These are phyloP conservation scores for Cerastoderma edule DNA, from an alignment of 2,888 invertebrate genomes.

Conservation along the genomic window DNA sequence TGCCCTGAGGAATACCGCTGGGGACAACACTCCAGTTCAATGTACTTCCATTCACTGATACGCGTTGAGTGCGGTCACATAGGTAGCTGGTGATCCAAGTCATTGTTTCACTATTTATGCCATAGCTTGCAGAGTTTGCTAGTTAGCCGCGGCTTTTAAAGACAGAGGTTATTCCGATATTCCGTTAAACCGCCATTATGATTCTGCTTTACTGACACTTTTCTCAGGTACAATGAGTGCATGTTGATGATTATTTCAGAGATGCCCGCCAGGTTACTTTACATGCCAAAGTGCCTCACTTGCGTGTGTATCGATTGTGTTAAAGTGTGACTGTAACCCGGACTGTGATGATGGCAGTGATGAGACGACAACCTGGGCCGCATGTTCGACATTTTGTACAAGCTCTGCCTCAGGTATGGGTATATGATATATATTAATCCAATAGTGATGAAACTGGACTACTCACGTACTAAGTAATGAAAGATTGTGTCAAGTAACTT, in stretches of 20 bases:
- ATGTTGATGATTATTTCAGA: slow-evolving; percentile 27
- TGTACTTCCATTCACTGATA: too few species aligned
- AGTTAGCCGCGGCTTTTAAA: too few species aligned
- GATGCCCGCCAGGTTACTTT: slow-evolving; percentile 59
- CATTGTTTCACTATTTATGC: too few species aligned
- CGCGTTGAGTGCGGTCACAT: too few species aligned
- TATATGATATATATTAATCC: background rate
- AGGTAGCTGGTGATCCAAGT: too few species aligned
- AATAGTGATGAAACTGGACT: background rate
- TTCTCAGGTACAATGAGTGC: too few species aligned
- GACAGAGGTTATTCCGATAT: too few species aligned
- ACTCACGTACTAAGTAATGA: background rate
- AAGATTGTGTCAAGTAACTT: background rate
- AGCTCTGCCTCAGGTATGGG: slow-evolving; percentile 13
- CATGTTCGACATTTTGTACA: slow-evolving; percentile 31
- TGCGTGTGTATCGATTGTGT: slow-evolving; percentile 48
- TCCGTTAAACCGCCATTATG: too few species aligned
- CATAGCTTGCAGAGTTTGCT: too few species aligned
- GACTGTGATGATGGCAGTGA: slow-evolving; percentile 66
- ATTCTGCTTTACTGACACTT: too few species aligned
- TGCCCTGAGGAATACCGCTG: too few species aligned
- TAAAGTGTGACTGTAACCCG: slow-evolving; percentile 52
- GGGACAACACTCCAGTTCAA: too few species aligned
- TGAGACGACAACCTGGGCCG: slow-evolving; percentile 48
- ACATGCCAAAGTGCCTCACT: slow-evolving; percentile 54